Evolutionary conservation across 2,113 vertebrate species (phyloP).

Genomic region (Glaucidium brasilianum): DNA sequence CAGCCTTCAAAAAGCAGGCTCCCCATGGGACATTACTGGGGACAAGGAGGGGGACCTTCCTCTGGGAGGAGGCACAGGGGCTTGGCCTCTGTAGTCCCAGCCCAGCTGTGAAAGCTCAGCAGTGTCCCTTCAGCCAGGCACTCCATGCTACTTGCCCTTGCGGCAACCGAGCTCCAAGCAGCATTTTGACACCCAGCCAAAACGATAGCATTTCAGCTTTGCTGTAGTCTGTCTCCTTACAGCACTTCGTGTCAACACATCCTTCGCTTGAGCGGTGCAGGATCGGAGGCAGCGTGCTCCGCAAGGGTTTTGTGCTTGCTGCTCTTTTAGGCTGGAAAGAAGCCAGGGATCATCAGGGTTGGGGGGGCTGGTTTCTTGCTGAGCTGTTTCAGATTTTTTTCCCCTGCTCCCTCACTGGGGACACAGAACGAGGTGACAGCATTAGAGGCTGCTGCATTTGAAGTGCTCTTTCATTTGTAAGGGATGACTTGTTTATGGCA

Average conservation of each 20-base stretch:
- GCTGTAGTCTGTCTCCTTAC: not conserved
- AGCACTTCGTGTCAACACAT: not conserved
- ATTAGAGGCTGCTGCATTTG: not conserved
- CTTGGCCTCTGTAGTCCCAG: not conserved
- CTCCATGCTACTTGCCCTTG: not conserved
- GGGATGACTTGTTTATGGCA: not conserved
- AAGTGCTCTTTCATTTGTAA: not conserved
- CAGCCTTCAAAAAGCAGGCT: not conserved
- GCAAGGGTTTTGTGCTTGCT: not conserved
- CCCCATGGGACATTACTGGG: accelerated
- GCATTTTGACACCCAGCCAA: not conserved
- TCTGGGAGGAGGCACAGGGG: not conserved
- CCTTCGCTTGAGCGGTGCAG: not conserved
- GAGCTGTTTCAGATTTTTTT: not conserved
- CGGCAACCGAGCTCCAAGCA: not conserved
- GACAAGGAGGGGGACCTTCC: not conserved
- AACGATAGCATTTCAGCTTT: not conserved
- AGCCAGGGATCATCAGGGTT: not conserved
- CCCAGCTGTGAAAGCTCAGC: not conserved
- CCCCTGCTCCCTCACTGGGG: not conserved
- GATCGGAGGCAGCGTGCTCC: not conserved
- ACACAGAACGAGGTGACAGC: not conserved
- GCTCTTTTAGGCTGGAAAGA: not conserved
- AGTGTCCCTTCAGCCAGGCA: not conserved
- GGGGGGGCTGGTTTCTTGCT: not conserved